Percentiles rank a stretch among this genome's conserved stretches.
These are phyloP conservation scores for Oceanodroma tethys DNA, from an alignment of 2,113 vertebrate genomes.

Conservation along the genomic window DNA sequence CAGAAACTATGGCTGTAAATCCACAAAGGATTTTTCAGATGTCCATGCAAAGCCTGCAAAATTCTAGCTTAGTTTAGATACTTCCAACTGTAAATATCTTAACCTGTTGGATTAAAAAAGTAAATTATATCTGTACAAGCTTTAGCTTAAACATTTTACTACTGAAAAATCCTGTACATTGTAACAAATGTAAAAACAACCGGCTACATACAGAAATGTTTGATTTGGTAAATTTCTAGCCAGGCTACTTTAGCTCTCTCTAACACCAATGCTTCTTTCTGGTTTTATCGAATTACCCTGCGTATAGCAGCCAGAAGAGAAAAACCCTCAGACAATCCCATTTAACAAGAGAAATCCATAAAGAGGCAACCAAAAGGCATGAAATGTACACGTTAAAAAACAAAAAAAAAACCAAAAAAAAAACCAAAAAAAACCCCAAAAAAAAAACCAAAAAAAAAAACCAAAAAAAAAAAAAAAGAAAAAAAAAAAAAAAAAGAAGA, in stretches of 20 bases:
- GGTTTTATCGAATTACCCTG: background rate
- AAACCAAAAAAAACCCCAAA: too few species aligned
- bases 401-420: background rate
- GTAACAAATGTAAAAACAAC: background rate
- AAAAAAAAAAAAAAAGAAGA: too few species aligned
- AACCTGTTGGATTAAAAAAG: background rate
- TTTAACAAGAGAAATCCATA: background rate
- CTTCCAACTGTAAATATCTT: background rate
- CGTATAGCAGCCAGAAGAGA: background rate
- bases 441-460: too few species aligned
- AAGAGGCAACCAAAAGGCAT: background rate
- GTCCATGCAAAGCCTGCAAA: background rate
- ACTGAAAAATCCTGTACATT: background rate
- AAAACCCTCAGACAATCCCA: background rate
- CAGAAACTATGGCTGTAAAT: background rate
- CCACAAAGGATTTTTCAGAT: background rate
- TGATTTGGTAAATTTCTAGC: background rate
- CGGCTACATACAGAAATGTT: background rate
- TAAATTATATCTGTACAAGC: background rate
- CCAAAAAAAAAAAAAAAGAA: too few species aligned
- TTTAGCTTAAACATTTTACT: background rate
- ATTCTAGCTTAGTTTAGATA: background rate
- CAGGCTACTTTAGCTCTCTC: background rate
- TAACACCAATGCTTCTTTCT: background rate
- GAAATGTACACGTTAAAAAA: accelerated